phyloP scores from a whole-genome alignment of 2,797 vertebrate species.

The Fringilla coelebs region DNA sequence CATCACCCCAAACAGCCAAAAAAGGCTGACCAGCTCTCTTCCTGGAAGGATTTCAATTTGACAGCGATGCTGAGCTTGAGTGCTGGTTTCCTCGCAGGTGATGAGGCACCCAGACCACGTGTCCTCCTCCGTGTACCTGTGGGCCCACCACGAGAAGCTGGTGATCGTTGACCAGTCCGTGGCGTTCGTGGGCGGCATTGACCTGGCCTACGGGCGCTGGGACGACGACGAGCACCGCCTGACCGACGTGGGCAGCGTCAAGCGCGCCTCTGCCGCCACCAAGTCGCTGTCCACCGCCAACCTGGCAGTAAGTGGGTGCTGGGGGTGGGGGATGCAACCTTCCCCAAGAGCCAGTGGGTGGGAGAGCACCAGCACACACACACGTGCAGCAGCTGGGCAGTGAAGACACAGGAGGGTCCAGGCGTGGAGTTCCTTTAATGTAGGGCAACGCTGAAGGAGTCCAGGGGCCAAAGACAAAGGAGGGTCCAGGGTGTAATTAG shows the following conservation, averaged over 20 bases:
- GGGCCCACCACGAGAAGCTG: conserved; percentile 97
- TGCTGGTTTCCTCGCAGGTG: conserved; percentile 74
- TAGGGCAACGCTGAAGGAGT: not conserved
- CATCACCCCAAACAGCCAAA: not conserved
- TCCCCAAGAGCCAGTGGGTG: not conserved
- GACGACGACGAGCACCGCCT: conserved; percentile 91
- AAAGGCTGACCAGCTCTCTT: not conserved
- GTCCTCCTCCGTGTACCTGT: conserved; percentile 91
- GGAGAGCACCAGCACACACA: not conserved
- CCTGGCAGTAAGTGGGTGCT: conserved; percentile 39
- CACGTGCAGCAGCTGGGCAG: not conserved
- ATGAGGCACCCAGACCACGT: conserved; percentile 96
- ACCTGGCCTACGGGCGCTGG: conserved; percentile 95
- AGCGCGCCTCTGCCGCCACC: conserved; percentile 71
- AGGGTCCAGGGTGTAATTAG: not conserved
- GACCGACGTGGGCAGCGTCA: conserved; percentile 93
- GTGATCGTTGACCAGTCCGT: conserved; percentile 92
- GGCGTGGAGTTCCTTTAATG: not conserved
- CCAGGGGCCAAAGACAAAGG: not conserved
- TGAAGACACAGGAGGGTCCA: not conserved
- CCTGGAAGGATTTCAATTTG: not conserved
- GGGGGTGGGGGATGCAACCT: not conserved
- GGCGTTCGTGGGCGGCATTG: conserved; percentile 94
- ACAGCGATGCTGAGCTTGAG: rapidly evolving
- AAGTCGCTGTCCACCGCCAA: conserved; percentile 49